Base-by-base conservation (phyloP, 2,113 vertebrate genomes). In the Kryptolebias marmoratus region DNA sequence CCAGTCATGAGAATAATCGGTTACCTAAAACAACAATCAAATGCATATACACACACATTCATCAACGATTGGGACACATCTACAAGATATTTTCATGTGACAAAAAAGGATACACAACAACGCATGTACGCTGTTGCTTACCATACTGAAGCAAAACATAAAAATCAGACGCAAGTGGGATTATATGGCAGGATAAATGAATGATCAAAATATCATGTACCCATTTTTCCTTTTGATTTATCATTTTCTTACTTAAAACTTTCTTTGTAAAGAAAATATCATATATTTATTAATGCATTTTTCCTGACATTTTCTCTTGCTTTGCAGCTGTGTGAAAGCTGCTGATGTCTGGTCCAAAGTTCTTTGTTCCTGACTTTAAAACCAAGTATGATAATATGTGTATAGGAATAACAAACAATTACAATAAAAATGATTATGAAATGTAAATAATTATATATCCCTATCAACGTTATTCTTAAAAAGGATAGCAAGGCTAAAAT, bases 271-370 rank as follows among this genome's bases (percentile, higher is more conserved):
- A 5, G 16, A 52, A 52, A 8, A n/a, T n/a, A n/a, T 18, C 18
- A 16, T 42, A 18, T 49, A 16, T 3, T 7, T 49, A 12, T 22
- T 3, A 22, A 22, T 22, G 22, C 22, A 22, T 22, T 22, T 22
- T 36, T 36, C 32, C 7, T 3, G 32, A 36, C 7, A 8, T 18
- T 62, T 39, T 3, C 28, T 48, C 81, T 69, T 87, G 96, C 95
- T 94, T 94, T 71, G 90, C 64, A 96, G 90, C 84, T 90, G 91
- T 49, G 73, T 85, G 87, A 97, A 94, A 7, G 80, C 90, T 63
- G 91, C 80, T 8, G n/a, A 58, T n/a, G 93, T 87, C 88, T 93
- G 91, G 72, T 86, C 85, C 74, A 90, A 71, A 83, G 91, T 73
- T 42, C 73, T 92, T 47, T 73, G 54, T 60, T 85, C 82, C 75